Evolutionary conservation across 1,140 invertebrate species (phyloP), one percentile per base, ranked within the genome.

Genomic region (Micrasema longulum): DNA sequence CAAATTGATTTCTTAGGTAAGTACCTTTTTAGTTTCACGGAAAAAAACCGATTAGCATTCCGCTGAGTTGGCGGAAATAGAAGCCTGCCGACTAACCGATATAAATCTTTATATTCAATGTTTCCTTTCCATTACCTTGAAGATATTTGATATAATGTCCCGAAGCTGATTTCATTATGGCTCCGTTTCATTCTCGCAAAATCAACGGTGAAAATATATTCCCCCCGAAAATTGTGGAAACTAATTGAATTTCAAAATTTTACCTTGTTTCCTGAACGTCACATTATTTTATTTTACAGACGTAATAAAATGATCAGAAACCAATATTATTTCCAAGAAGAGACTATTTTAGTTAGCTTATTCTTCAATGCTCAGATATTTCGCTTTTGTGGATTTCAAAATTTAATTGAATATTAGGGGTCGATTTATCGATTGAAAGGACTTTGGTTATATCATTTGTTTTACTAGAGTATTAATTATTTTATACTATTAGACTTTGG

Each of bases 81-180:
- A 31, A 31, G 26, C 26, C 26, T 31, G 26, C 26, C 26, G 7
- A 48, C 14, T 48, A 48, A 20, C 45, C 45, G 16, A 41, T 62
- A 41, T 45, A 20, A 35, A 20, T 62, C 38, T 62, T 45, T 62
- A 20, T 20, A 43, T 62, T 62, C 10, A 31, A 64, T 41, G 41
- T 20, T 64, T 64, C 43, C 20, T 50, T 66, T 52, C 45, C 47
- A 26, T 66, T 66, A 52, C 64, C 9, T 31, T 66, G 2, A 22
- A 43, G 65, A 68, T 68, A 68, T 68, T 68, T 68, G 50, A 68
- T 68, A 68, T 68, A 22, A 55, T 55, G 65, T 68, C 65, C 65
- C 36, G 50, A 22, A 55, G 65, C 65, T 16, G 65, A 57, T 55
- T 55, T 68, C 35, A 68, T 68, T 68, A 67, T 43, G 64, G 18